Base-by-base conservation (phyloP, 2,888 invertebrate genomes). In the Ditula angustiorana region DNA sequence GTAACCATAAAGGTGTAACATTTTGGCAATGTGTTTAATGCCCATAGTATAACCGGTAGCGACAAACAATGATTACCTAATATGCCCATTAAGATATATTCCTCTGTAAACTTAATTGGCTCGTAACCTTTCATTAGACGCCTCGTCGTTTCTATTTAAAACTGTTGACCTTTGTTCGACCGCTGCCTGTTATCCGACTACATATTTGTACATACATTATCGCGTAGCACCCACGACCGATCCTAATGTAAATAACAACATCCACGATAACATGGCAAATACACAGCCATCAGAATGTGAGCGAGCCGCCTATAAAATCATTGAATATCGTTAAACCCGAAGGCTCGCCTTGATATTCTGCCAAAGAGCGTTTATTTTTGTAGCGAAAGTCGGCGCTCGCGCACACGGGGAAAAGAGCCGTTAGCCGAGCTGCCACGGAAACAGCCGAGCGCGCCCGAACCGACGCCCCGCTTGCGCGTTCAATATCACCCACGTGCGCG, bases 291-390 rank as follows among this genome's bases (percentile, higher is more conserved):
- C 50, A 24, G 28, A 74, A 71, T 69, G 70, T 67, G 65, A 63
- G n/a, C 61, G 70, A 74, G 75, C 84, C 85, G 88, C 85, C 88
- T 86, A 90, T 90, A 90, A 87, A 79, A 79, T 77, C 72, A 71
- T 77, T 69, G 78, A 82, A 84, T 85, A 84, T 79, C 79, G 79
- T 84, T 86, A 81, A 82, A 85, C 80, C 71, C 88, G 88, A 90
- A 92, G 90, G 90, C 90, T 91, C 84, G 86, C 85, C 86, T 91
- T 91, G 92, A 84, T 90, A 80, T 81, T 86, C 81, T 92, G 92
- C 92, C 92, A 92, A 91, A 90, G 90, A 90, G 85, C 83, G 81
- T 90, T 90, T 92, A 92, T 92, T 91, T 91, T 87, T 86, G 88
- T 89, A 90, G 88, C 89, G 89, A 90, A 90, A 90, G 89, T 90